Base-by-base conservation (phyloP, 2,888 invertebrate genomes). In the Drosophila barbarae region DNA sequence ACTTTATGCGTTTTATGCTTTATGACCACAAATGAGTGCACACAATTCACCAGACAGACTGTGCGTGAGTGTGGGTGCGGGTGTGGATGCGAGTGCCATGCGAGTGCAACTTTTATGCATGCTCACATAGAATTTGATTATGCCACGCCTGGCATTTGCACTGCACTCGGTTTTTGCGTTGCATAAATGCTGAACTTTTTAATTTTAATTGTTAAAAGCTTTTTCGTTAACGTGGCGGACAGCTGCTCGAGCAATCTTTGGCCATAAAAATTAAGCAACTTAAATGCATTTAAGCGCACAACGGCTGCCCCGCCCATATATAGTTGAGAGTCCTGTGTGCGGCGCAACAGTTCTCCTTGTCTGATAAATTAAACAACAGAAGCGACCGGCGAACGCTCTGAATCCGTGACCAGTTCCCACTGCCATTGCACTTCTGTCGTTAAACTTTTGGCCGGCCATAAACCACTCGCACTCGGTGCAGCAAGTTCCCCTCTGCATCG, bases 1-100 rank as follows among this genome's bases (percentile, higher is more conserved):
- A 77, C 74, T 84, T 85, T 82, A 78, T 82, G 76, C 82, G 76
- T 84, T 86, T 86, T 84, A 84, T 86, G 86, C 85, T 86, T 83
- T 86, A 83, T 86, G 85, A 81, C 76, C 86, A 83, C 78, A 77
- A 81, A 76, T 77, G 77, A 79, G 74, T 63, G 72, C 72, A 67
- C 73, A 76, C 74, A 77, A 72, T 72, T 72, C 69, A 47, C 52
- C 65, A 69, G 69, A 34, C 74, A 61, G 66, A 59, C 72, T 36
- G 51, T 32, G 28, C 42, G 35, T 41, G 41, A 3, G 39, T 57
- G 18, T 18, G 51, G 23, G 23, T 3, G 23, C 5, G 23, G 21
- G 21, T 21, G 21, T 21, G 36, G 13, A 5, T n/a, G 36, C 5
- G 38, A 15, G 30, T 34, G 26, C 26, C 26, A 13, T 34, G 41